A percentile compares a stretch with the other conserved stretches of the same genome.
These are phyloP conservation scores for Drosophila neoperkinsi DNA, from an alignment of 2,888 invertebrate genomes.

Conservation along the genomic window DNA sequence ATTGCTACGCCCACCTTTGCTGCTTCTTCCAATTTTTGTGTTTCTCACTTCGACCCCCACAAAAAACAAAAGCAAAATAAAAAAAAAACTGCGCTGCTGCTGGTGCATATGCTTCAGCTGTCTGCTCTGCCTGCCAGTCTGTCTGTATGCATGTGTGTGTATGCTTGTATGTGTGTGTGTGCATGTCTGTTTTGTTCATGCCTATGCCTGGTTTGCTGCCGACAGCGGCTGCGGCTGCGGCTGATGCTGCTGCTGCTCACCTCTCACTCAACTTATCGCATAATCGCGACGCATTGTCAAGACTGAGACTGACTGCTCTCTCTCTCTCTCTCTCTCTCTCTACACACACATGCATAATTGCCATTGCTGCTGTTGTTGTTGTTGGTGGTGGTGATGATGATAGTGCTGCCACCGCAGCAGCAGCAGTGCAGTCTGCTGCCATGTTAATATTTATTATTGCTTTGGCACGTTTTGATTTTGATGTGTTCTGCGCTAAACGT, in stretches of 20 bases:
- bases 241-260: conserved; percentile 34
- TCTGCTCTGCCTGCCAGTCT: conserved; percentile 30
- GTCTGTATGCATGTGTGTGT: conserved; percentile 10
- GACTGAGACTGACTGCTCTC: conserved; percentile 46
- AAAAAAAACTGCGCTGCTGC: conserved; percentile 21
- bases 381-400: conserved; percentile 4
- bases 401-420: conserved; percentile 18
- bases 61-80: conserved; percentile 5
- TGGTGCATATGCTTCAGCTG: conserved; percentile 53
- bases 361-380: conserved; percentile 25
- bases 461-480: conserved; percentile 55
- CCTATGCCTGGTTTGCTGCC: conserved; percentile 18
- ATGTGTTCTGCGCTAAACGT: conserved; percentile 39
- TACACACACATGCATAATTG: conserved; percentile 31
- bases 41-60: conserved; percentile 3
- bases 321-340: conserved; percentile 8
- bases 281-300: conserved; percentile 79
- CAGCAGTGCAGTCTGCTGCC: conserved; percentile 43
- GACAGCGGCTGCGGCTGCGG: conserved; percentile 20
- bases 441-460: conserved; percentile 38
- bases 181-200: conserved; percentile 23
- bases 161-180: conserved; percentile 1
- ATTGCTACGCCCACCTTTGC: conserved; percentile 39
- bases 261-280: conserved; percentile 73
- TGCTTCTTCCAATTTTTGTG: conserved; percentile 16